Evolutionary conservation across 2,113 vertebrate genomes (phyloP).

Genomic region (Alligator sinensis): DNA sequence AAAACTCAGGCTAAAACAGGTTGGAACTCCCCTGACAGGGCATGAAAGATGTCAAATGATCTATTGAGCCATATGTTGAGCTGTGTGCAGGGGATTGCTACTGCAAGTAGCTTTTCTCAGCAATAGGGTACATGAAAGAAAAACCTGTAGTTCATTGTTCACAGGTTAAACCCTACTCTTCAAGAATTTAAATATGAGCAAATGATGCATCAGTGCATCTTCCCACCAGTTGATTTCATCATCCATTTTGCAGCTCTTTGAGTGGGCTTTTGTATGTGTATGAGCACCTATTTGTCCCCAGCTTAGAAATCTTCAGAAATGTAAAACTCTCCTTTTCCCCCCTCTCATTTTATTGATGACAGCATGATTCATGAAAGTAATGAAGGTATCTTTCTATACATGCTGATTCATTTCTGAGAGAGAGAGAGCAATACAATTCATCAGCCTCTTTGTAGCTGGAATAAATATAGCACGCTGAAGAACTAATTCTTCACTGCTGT

Average conservation of each 20-base stretch:
- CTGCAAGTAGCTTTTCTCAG: not conserved
- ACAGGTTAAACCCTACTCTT: constrained; percentile 8
- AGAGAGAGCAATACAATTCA: not conserved
- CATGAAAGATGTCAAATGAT: not conserved
- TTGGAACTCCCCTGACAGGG: not conserved
- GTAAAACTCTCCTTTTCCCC: not conserved
- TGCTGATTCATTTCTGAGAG: not conserved
- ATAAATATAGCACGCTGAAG: not conserved
- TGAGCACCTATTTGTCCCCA: not conserved
- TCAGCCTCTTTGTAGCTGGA: not conserved
- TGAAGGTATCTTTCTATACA: not conserved
- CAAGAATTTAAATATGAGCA: not conserved
- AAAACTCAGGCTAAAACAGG: not conserved
- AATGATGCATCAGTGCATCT: not conserved
- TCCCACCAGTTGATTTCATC: not conserved
- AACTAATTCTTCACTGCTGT: constrained; percentile 1
- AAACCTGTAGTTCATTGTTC: not conserved
- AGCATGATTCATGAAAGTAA: not conserved
- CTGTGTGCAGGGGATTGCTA: not conserved
- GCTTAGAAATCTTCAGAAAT: not conserved
- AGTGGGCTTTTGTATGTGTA: not conserved
- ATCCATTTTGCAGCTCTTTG: not conserved
- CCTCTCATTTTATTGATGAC: not conserved
- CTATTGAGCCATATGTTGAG: not conserved
- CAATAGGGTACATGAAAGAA: not conserved